These are phyloP conservation scores for Leguminivora glycinivorella DNA, from an alignment of 1,140 invertebrate species.

Conservation along the genomic window DNA sequence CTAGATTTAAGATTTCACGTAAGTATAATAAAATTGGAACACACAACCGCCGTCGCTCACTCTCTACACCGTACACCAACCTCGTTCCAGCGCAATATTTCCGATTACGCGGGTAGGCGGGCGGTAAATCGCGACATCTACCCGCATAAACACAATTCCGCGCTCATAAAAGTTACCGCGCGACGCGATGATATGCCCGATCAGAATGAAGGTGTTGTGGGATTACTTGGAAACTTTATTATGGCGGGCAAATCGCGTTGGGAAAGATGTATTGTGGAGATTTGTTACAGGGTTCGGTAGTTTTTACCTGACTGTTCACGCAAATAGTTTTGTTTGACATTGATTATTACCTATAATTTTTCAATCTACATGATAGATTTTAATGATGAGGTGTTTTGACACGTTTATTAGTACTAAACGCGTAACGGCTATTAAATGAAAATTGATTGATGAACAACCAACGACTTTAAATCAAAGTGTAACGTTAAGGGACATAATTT, in stretches of 20 bases:
- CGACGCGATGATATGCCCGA: slow-evolving; percentile 30
- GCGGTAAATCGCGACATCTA: slow-evolving; percentile 66
- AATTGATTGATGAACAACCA: too few relatives aligned
- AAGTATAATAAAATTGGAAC: too few relatives aligned
- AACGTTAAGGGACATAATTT: too few relatives aligned
- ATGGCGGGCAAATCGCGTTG: slow-evolving; percentile 8
- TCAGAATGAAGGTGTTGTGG: slow-evolving; percentile 27
- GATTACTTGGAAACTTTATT: slow-evolving; percentile 27
- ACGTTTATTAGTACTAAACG: too few relatives aligned
- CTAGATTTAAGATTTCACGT: too few relatives aligned
- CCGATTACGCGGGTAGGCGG: slow-evolving; percentile 51
- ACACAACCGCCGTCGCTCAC: slow-evolving; percentile 27
- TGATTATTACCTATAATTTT: too few relatives aligned
- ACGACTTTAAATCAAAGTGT: too few relatives aligned
- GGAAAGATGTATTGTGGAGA: background rate
- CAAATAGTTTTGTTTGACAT: too few relatives aligned
- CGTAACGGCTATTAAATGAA: too few relatives aligned
- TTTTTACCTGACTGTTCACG: background rate
- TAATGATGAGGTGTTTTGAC: too few relatives aligned
- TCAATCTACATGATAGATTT: too few relatives aligned
- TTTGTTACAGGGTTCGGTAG: background rate
- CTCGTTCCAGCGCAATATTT: slow-evolving; percentile 68
- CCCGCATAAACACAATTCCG: slow-evolving; percentile 73
- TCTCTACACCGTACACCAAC: slow-evolving; percentile 43
- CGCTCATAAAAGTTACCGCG: slow-evolving; percentile 74